Evolutionary conservation across 2,113 vertebrate species (phyloP), one percentile per base, ranked within the genome.

Genomic region (Cavia porcellus): DNA sequence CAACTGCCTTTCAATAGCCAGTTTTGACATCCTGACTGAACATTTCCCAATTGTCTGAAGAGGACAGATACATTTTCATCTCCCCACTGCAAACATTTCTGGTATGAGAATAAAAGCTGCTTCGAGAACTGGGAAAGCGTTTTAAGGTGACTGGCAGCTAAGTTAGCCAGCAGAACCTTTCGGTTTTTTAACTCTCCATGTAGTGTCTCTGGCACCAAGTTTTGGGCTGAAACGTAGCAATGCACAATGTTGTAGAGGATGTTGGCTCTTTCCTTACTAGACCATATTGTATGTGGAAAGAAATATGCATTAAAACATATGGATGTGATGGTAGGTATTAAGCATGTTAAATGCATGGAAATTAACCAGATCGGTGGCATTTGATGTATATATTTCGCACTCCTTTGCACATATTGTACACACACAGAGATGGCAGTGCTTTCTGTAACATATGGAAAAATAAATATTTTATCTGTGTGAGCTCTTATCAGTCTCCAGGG

Each of bases 41-140:
- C 93, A 81, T 81, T 89, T 97, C 92, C 77, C 77, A 77, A 35
- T n/a, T 94, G 95, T 89, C 94, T 87, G 47, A 75, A 90, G 87
- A 94, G 97, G 89, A 97, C 93, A 95, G 97, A 97, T 97, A 86
- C 95, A 97, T 96, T 97, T 96, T 97, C 95, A 74, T 94, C 84
- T 96, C 95, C 72, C 86, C 85, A 87, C 87, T 93, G 92, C 50
- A 92, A 81, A 95, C 95, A 86, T 88, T 96, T 97, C 84, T 97
- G 83, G 86, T 86, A 94, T 3, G 70, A 95, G 92, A 92, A 94
- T 93, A 94, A 90, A 95, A 81, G 70, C 88, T 95, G 38, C 28
- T 95, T 66, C 0, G 32, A 66, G 92, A 89, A 83, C 64, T 86
- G 79, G 86, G 77, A 82, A 92, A 66, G 82, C 79, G 0, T 74